Base-by-base conservation (phyloP, 2,113 vertebrate species). In the Crypturellus undulatus region DNA sequence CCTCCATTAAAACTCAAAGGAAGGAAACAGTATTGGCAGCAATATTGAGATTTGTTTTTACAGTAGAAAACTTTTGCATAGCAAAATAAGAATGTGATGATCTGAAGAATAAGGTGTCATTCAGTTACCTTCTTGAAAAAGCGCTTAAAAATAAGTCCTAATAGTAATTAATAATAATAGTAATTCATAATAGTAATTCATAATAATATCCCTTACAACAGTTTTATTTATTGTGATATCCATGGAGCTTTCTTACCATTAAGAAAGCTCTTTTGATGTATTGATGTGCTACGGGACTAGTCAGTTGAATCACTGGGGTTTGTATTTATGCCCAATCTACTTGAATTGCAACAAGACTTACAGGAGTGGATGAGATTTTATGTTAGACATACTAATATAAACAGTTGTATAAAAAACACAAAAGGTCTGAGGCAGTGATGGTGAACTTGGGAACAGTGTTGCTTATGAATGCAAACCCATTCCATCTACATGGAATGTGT, bases 1-100 rank as follows among this genome's bases (percentile, higher is more conserved):
- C 93, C 90, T 94, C 19, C 80, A 82, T 93, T 94, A 95, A 89
- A 95, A 96, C 67, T 85, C 40, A 65, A 94, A 94, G 96, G 96
- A 95, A 92, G 94, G 80, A 96, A 95, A 84, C 36, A 0, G 73
- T 77, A 30, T 82, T 96, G 77, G 92, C 96, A 93, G 52, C 68
- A 92, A 63, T 65, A n/a, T 76, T 59, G 68, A 95, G 73, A 89
- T 49, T 68, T 94, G 89, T 94, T 96, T 75, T 83, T 56, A 58
- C 43, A 76, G 81, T 60, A 87, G 28, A 75, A 92, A 78, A 65
- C 68, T 70, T 89, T 62, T 32, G 49, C 43, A 6, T 12, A 51
- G 49, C 64, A 76, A 84, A 84, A 12, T 62, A 91, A 87, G 82
- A 92, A 71, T 81, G 68, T 60, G 43, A 2, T 17, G 17, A 65